A percentile compares a stretch with the other conserved stretches of the same genome.
phyloP scores from a whole-genome alignment of 2,888 invertebrate species.

The Megaustenia siamemsis region DNA sequence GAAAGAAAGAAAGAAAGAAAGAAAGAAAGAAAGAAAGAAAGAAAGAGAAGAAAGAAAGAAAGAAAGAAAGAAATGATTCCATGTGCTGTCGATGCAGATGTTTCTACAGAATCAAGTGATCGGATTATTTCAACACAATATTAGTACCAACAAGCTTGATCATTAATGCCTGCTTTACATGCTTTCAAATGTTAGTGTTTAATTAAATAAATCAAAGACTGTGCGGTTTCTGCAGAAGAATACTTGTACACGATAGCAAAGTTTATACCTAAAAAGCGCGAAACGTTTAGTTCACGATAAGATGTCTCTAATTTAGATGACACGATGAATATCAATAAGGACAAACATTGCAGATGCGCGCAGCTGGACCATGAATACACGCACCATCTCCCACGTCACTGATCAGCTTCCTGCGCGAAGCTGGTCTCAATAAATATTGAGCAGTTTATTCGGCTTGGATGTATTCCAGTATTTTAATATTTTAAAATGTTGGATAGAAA shows the following conservation, averaged over 20 bases:
- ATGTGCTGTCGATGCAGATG: too few species aligned
- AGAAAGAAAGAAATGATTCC: too few species aligned
- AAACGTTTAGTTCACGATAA: neutral
- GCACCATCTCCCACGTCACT: too few species aligned
- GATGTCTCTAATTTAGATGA: neutral
- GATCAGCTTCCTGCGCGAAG: neutral
- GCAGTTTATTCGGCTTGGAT: neutral
- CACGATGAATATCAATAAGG: neutral
- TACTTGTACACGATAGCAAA: neutral
- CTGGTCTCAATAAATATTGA: neutral
- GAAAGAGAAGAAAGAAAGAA: neutral
- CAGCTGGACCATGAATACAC: neutral
- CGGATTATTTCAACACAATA: too few species aligned
- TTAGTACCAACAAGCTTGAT: too few species aligned
- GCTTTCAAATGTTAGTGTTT: too few species aligned
- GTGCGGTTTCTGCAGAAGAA: too few species aligned
- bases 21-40: neutral
- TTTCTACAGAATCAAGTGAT: too few species aligned
- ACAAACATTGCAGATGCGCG: constrained; percentile 20
- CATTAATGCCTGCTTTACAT: too few species aligned
- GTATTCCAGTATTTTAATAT: constrained; percentile 11
- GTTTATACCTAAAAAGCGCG: neutral
- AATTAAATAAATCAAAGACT: too few species aligned
- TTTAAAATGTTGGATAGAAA: neutral
- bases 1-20: neutral